phyloP scores from a whole-genome alignment of 1,140 invertebrate genomes.

The Formica selysi region DNA sequence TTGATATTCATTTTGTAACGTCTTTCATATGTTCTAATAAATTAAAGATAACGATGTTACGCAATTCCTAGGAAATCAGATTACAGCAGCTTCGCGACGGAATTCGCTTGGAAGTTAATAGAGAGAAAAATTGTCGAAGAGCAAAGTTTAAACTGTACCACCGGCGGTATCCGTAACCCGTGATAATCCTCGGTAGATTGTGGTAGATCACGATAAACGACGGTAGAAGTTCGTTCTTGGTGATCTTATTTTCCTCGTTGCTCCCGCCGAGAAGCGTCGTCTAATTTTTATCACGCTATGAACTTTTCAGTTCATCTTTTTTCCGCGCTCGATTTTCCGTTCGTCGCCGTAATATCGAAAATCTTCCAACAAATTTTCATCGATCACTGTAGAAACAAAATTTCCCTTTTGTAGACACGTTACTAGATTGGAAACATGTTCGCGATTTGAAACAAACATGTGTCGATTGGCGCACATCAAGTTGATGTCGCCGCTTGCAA shows the following conservation, averaged over 20 bases:
- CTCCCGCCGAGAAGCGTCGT: constrained; percentile 16
- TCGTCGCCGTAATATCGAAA: constrained; percentile 14
- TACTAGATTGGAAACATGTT: constrained; percentile 32
- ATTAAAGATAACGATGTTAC: constrained; percentile 25
- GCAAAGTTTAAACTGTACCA: constrained; percentile 45
- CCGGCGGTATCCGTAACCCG: constrained; percentile 2
- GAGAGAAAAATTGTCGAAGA: constrained; percentile 46
- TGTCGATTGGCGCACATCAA: constrained; percentile 13
- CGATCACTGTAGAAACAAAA: constrained; percentile 9
- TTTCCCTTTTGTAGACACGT: not conserved
- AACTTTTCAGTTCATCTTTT: constrained; percentile 24
- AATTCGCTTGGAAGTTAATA: constrained; percentile 56
- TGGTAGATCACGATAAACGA: constrained; percentile 48
- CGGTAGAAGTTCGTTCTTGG: not conserved
- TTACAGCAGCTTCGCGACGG: constrained; percentile 3
- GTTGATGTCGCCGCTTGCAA: not conserved
- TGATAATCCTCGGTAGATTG: constrained; percentile 38
- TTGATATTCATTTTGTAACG: constrained; percentile 12
- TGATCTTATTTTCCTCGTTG: constrained; percentile 39
- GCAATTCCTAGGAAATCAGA: constrained; percentile 33
- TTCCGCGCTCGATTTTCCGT: not conserved
- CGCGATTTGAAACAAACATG: not conserved
- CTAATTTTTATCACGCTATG: constrained; percentile 40
- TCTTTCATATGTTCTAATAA: not conserved
- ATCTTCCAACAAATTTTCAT: constrained; percentile 46